Evolutionary conservation across 2,888 invertebrate species (phyloP), one percentile per base, ranked within the genome.

Genomic region (Phytoseiulus persimilis): DNA sequence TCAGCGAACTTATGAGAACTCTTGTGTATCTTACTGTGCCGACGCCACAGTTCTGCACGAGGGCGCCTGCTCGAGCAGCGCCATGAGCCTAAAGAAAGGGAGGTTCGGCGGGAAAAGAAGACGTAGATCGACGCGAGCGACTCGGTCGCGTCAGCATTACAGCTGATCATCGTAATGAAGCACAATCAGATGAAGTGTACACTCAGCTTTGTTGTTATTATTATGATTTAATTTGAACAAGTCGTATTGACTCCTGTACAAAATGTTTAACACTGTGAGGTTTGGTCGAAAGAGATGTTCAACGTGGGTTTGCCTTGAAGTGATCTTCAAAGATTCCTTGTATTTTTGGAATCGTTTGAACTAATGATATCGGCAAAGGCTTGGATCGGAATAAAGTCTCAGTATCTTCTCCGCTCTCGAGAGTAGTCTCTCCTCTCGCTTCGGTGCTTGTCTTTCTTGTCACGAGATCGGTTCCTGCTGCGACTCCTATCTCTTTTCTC

Each of bases 401-500:
- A 87, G n/a, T 87, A 87, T 87, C 87, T 33, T 33, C 33, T 31
- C 33, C 87, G 87, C n/a, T 87, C 87, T 9, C 32, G 32, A 45
- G 32, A 87, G 87, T 45, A 31, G 9, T 87, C 87, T 32, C 32
- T 32, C 33, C 87, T 33, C 32, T 87, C 87, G 11, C 32, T 31
- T 31, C 39, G 45, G 31, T 45, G 39, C 23, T 65, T 65, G 14
- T 87, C 87, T n/a, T 45, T 33, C n/a, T 39, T 33, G 5, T 45
- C 32, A 1, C 31, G 32, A 11, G 32, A 33, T 6, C 87, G 87
- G 18, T 87, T 45, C 33, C 84, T 32, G 84, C 84, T 84, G 87
- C 87, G 87, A 45, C 87, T 87, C 9, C 87, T 32, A 14, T 87
- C 87, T 45, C 87, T 87, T 5, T 87, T 33, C 2, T 87, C 87